Percentiles rank a stretch among this genome's conserved stretches.
Conservation (phyloP, 35 echinoderm and acorn worm species). For the Strongylocentrotus purpuratus region DNA sequence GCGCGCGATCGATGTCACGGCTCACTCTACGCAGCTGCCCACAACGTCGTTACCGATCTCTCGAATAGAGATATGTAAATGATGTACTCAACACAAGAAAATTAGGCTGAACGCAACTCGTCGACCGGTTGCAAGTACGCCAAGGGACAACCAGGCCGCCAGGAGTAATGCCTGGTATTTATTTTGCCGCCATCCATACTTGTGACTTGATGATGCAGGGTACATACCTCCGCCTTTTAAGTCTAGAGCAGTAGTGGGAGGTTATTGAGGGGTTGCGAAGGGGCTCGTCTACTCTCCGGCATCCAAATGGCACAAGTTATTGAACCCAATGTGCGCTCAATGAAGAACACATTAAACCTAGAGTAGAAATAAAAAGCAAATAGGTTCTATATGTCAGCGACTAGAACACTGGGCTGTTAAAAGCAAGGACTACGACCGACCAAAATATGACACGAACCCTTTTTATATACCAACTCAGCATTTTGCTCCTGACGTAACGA, state of each 20-base stretch:
- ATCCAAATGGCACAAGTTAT: neutral
- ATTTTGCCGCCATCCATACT: slow-evolving; percentile 43
- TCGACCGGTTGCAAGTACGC: neutral
- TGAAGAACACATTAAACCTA: neutral
- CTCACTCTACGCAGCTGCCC: neutral
- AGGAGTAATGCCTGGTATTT: slow-evolving; percentile 37
- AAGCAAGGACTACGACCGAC: neutral
- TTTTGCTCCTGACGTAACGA: neutral
- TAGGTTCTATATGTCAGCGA: neutral
- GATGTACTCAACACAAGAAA: slow-evolving; percentile 12
- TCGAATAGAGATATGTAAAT: slow-evolving; percentile 1
- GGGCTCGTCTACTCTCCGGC: neutral
- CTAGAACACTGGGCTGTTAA: neutral
- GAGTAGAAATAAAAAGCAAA: neutral
- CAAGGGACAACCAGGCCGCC: neutral
- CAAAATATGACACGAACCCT: neutral
- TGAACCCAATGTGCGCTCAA: neutral
- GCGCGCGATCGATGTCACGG: neutral
- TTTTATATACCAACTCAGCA: neutral
- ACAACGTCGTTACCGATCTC: neutral
- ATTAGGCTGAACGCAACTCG: neutral
- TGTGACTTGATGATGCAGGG: slow-evolving; percentile 9
- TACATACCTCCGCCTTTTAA: slow-evolving; percentile 52
- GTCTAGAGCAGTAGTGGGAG: neutral
- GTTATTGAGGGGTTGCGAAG: neutral